These are phyloP conservation scores for Scaptomyza tumidula DNA, from an alignment of 2,888 invertebrate genomes.

Conservation along the genomic window DNA sequence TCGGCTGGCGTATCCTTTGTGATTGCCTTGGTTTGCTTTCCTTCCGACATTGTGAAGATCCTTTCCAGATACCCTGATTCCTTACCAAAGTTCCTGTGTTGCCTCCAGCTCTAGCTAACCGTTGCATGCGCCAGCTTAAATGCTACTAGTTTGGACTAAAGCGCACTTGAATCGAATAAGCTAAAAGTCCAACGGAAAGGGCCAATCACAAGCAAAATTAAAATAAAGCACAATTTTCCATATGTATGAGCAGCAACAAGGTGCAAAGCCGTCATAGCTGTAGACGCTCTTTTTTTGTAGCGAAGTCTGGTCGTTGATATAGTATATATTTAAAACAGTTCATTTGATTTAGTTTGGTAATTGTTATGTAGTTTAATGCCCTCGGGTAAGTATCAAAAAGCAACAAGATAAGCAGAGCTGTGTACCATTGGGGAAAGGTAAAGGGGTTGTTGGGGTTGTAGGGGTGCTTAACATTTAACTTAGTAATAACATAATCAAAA, in stretches of 20 bases:
- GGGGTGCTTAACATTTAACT: slow-evolving; percentile 39
- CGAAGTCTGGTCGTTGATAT: slow-evolving; percentile 24
- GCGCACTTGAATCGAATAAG: not conserved
- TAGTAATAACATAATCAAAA: slow-evolving; percentile 51
- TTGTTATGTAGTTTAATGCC: slow-evolving; percentile 53
- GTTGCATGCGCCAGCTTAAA: slow-evolving; percentile 29
- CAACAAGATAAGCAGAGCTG: slow-evolving; percentile 29
- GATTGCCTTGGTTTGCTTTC: slow-evolving; percentile 1
- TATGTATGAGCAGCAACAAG: slow-evolving; percentile 46
- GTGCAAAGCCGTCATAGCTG: not conserved
- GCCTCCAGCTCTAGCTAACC: slow-evolving; percentile 14
- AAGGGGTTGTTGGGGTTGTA: slow-evolving; percentile 6
- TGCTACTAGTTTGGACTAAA: slow-evolving; percentile 39
- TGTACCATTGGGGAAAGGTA: not conserved
- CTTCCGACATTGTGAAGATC: slow-evolving; percentile 14
- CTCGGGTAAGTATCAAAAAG: slow-evolving; percentile 52
- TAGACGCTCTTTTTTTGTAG: slow-evolving; percentile 11
- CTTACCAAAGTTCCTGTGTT: not conserved
- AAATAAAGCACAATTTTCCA: slow-evolving; percentile 16
- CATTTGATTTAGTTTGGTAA: not conserved
- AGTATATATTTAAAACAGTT: not conserved
- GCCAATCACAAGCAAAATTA: not conserved
- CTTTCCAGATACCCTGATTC: no score
- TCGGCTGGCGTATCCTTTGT: slow-evolving; percentile 14
- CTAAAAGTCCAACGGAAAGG: slow-evolving; percentile 10